A percentile compares a stretch with the other conserved stretches of the same genome.
phyloP scores from a whole-genome alignment of 2,888 invertebrate species.

The Agapostemon virescens region DNA sequence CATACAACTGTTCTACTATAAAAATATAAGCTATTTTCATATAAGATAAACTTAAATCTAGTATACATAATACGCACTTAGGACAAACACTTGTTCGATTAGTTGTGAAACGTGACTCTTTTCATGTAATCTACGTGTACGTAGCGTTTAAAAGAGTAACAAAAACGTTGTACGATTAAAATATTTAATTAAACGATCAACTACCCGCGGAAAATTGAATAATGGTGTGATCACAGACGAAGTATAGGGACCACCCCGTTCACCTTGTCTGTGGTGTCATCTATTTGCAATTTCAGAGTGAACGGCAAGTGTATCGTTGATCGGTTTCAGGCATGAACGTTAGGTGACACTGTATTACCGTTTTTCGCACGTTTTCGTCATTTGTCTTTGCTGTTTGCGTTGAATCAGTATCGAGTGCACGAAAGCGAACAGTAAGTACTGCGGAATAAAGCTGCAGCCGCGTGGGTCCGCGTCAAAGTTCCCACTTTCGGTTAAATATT shows the following conservation, averaged over 20 bases:
- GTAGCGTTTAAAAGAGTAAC: neutral
- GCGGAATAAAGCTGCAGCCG: neutral
- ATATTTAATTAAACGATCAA: neutral
- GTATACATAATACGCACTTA: neutral
- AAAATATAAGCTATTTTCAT: too few relatives aligned
- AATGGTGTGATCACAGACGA: too few relatives aligned
- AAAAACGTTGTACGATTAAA: neutral
- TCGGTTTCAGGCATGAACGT: constrained; percentile 13
- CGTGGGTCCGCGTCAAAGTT: constrained; percentile 22
- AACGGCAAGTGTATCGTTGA: neutral
- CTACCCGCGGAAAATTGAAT: neutral
- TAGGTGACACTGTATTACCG: constrained; percentile 41
- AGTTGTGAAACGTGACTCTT: neutral
- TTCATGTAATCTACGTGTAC: neutral
- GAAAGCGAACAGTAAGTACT: neutral
- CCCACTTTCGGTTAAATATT: constrained; percentile 23
- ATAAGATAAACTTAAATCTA: too few relatives aligned
- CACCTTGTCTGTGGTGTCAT: too few relatives aligned
- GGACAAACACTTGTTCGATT: neutral
- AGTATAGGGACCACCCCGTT: too few relatives aligned
- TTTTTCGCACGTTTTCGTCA: constrained; percentile 16
- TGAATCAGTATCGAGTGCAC: neutral
- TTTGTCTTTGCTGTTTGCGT: constrained; percentile 18
- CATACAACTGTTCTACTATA: too few relatives aligned
- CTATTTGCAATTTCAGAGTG: neutral